These are phyloP conservation scores for Equus quagga DNA, from an alignment of 2,113 vertebrate species.

Conservation along the genomic window DNA sequence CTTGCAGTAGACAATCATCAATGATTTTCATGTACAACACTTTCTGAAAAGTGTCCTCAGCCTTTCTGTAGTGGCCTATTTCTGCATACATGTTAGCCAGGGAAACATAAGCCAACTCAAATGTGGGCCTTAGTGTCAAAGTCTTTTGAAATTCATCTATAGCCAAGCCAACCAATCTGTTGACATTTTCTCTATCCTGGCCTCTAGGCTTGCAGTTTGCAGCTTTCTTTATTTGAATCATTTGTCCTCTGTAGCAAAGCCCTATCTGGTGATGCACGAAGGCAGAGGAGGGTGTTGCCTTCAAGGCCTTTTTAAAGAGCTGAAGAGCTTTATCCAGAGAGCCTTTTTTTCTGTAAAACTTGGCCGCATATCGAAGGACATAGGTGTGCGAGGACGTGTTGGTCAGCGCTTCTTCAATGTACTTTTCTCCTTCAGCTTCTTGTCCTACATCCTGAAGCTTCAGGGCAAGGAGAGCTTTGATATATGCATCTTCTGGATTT, in stretches of 20 bases:
- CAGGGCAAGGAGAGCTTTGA: constrained; percentile 85
- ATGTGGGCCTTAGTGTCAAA: too few species aligned
- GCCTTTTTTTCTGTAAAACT: constrained; percentile 86
- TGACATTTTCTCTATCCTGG: background rate
- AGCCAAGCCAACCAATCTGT: too few species aligned
- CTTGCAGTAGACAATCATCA: too few species aligned
- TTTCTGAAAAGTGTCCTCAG: too few species aligned
- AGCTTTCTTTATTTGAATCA: accelerated
- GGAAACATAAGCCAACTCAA: too few species aligned
- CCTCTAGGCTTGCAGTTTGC: background rate
- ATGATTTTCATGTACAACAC: too few species aligned
- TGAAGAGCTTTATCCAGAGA: constrained; percentile 66
- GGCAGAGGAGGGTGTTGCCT: constrained; percentile 76
- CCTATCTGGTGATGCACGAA: constrained; percentile 87
- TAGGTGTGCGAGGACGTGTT: constrained; percentile 79
- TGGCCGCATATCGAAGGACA: constrained; percentile 85
- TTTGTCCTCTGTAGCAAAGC: constrained; percentile 78
- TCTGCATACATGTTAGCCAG: too few species aligned
- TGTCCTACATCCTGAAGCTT: constrained; percentile 75
- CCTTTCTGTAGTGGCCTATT: too few species aligned
- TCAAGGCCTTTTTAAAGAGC: constrained; percentile 79
- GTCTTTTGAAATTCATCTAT: too few species aligned
- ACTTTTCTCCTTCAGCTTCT: constrained; percentile 78
- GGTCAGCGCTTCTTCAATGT: constrained; percentile 84
- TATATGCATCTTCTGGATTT: constrained; percentile 79